A percentile compares a stretch with the other conserved stretches of the same genome.
Evolutionary conservation across 2,113 vertebrate genomes (phyloP).

Genomic region (Desmodus rotundus): DNA sequence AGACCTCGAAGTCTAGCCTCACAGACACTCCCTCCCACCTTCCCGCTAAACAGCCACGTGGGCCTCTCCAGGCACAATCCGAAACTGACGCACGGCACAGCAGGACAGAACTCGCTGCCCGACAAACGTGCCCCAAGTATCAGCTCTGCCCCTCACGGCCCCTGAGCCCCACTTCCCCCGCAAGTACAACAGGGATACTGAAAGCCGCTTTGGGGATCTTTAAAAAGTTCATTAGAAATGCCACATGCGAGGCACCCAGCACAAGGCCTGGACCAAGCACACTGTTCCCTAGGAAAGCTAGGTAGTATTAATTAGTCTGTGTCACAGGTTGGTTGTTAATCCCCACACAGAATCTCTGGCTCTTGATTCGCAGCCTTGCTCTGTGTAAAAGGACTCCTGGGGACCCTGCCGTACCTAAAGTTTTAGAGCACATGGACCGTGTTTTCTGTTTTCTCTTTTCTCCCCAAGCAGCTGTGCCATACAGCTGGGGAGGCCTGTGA

Average conservation of each 20-base stretch:
- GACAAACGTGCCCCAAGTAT: not conserved
- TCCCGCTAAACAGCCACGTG: not conserved
- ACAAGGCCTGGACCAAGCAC: not conserved
- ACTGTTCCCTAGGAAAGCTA: not conserved
- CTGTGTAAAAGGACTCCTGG: not conserved
- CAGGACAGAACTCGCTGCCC: not conserved
- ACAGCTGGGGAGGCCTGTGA: too few relatives aligned
- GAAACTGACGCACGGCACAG: not conserved
- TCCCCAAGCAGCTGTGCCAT: not conserved
- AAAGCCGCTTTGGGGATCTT: not conserved
- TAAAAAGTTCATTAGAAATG: constrained; percentile 1
- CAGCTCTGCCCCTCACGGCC: not conserved
- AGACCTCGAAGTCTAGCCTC: not conserved
- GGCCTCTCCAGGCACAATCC: not conserved
- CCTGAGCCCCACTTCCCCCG: not conserved
- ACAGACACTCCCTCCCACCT: not conserved
- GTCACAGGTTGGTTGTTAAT: not conserved
- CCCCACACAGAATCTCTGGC: not conserved
- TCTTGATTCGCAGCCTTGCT: not conserved
- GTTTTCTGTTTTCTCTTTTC: not conserved
- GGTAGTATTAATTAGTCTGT: not conserved
- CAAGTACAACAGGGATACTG: not conserved
- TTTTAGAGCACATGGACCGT: not conserved
- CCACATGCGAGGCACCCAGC: not conserved
- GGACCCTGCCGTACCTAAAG: not conserved